phyloP scores from a whole-genome alignment of 1,140 invertebrate species.

The Diprion similis region DNA sequence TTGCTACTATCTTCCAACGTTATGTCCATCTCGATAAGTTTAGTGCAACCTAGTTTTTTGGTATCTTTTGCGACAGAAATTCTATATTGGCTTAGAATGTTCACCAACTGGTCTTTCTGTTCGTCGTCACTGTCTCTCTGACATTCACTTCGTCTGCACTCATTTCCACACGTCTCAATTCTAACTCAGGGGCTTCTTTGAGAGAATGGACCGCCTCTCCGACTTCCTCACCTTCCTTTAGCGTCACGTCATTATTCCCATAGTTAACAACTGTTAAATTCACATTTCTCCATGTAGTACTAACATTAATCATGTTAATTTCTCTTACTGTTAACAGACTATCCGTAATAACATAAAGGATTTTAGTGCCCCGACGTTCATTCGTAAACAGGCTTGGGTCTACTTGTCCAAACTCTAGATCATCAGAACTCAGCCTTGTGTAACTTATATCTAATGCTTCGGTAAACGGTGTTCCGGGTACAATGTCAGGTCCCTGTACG shows the following conservation, averaged over 20 bases:
- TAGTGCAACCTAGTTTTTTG: conserved; percentile 22
- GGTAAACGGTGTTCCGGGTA: conserved; percentile 33
- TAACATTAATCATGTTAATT: too few relatives aligned
- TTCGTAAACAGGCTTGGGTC: neutral
- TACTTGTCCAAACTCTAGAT: conserved; percentile 25
- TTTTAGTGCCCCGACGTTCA: too few relatives aligned
- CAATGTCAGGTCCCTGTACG: conserved; percentile 24
- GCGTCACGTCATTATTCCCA: neutral
- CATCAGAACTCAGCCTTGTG: conserved; percentile 12
- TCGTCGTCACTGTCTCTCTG: neutral
- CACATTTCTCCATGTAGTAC: too few relatives aligned
- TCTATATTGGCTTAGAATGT: conserved; percentile 25
- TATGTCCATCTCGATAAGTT: conserved; percentile 27
- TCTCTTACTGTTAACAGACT: too few relatives aligned
- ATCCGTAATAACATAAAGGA: too few relatives aligned
- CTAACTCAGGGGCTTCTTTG: neutral
- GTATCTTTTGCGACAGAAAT: conserved; percentile 22
- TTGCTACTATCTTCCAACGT: conserved; percentile 8
- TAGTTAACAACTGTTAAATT: neutral
- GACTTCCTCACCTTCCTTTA: neutral
- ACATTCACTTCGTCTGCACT: neutral
- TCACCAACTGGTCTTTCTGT: conserved; percentile 16
- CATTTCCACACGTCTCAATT: neutral
- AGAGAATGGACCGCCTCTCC: neutral
- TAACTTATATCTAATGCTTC: conserved; percentile 29